Base-by-base conservation (phyloP, 2,113 vertebrate genomes). In the Gambusia holbrooki region DNA sequence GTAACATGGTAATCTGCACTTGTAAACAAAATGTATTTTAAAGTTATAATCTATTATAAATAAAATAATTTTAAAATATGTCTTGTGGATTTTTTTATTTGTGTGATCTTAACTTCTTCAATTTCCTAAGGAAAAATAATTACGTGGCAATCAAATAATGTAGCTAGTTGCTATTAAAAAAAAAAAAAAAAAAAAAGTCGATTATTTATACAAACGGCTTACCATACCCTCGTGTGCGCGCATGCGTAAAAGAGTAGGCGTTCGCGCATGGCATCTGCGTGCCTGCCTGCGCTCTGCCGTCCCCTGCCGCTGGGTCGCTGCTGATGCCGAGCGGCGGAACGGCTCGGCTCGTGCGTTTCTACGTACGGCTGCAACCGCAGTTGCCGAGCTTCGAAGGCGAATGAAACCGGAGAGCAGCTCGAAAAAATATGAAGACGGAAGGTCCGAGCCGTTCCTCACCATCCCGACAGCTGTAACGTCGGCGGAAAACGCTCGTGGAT, bases 1-100 rank as follows among this genome's bases (percentile, higher is more conserved):
- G 95, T 95, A 95, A 83, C 74, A 91, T 93, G 88, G 90, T 90
- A 92, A 94, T 95, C 94, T 94, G 92, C 94, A 94, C 94, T 93
- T 86, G 93, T 95, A 94, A 94, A 87, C 87, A 93, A 93, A 85
- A 66, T 91, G 94, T 95, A 94, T 95, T 96, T 94, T 95, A 94
- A 90, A 80, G 81, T 91, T 88, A 81, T 92, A 87, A 88, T 87
- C 75, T 81, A 90, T 89, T 94, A 91, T 87, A 63, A 94, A 93
- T 94, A 79, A 42, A 94, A 95, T 90, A 76, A 85, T 91, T 89
- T 58, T 25, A 93, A 74, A 87, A 93, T 89, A 69, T 8, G 1
- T 2, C 45, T 5, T 80, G 2, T 58, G 45, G 33, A 40, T 25
- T 66, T 40, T 1, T 45, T 45, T 17, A 17, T 45, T 45, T 54